A percentile compares a stretch with the other conserved stretches of the same genome.
phyloP scores from a whole-genome alignment of 2,113 vertebrate genomes.

The Sclerurus mexicanus region DNA sequence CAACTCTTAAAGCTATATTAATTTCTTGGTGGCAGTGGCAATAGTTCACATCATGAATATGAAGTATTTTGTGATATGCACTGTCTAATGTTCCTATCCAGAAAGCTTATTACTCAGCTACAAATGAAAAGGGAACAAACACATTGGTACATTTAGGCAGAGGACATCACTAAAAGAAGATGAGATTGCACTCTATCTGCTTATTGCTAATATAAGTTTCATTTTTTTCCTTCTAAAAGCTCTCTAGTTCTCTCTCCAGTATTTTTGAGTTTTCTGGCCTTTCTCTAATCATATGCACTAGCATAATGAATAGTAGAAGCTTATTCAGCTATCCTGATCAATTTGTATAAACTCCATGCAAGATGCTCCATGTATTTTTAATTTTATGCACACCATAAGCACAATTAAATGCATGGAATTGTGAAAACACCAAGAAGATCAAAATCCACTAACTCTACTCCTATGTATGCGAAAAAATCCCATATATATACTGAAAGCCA shows the following conservation, averaged over 20 bases:
- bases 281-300: neutral
- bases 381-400: neutral
- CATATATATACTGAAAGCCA: rapidly evolving
- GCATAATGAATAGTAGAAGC: neutral
- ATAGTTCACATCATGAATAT: neutral
- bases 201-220: neutral
- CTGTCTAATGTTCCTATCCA: neutral
- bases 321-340: neutral
- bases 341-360: neutral
- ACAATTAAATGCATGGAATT: neutral
- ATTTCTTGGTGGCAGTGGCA: neutral
- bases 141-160: neutral
- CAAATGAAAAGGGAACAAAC: neutral
- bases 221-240: neutral
- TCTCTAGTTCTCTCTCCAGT: neutral
- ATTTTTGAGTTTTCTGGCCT: neutral
- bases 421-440: neutral
- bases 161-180: neutral
- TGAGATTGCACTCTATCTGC: neutral
- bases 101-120: neutral
- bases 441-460: neutral
- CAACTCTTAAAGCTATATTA: neutral
- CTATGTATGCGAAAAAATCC: neutral
- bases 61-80: rapidly evolving
- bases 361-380: neutral